Percentiles rank a stretch among this genome's conserved stretches.
Evolutionary conservation across 2,797 vertebrate genomes (phyloP).

Genomic region (Taeniopygia guttata): DNA sequence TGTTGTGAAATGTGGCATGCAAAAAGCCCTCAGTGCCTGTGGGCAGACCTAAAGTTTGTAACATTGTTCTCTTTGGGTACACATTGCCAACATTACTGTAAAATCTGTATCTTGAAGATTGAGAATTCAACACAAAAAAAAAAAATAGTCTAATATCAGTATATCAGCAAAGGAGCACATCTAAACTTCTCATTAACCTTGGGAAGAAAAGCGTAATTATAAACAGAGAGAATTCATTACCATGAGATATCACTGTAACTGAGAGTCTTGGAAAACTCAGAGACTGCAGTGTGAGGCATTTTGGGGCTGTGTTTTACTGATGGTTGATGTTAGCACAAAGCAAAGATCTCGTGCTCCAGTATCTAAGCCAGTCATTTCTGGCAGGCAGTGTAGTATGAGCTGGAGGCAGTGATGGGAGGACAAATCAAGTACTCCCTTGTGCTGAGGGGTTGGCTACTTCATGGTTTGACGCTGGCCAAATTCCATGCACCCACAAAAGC

Average conservation of each 20-base stretch:
- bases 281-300: not conserved
- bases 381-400: not conserved
- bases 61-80: not conserved
- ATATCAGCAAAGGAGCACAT: not conserved
- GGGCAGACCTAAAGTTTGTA: not conserved
- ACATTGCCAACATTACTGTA: accelerated
- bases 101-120: not conserved
- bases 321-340: not conserved
- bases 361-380: not conserved
- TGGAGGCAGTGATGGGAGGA: not conserved
- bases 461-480: not conserved
- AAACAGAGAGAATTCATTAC: not conserved
- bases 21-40: not conserved
- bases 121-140: not conserved
- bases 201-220: not conserved
- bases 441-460: not conserved
- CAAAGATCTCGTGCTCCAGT: not conserved
- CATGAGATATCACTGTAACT: not conserved
- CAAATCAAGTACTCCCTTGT: not conserved
- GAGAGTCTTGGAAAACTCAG: not conserved
- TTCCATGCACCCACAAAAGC: not conserved
- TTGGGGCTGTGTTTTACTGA: not conserved
- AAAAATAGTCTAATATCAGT: not conserved
- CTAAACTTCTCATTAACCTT: not conserved
- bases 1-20: not conserved